phyloP scores from a whole-genome alignment of 1,140 invertebrate genomes.

The Lepidurus apus region DNA sequence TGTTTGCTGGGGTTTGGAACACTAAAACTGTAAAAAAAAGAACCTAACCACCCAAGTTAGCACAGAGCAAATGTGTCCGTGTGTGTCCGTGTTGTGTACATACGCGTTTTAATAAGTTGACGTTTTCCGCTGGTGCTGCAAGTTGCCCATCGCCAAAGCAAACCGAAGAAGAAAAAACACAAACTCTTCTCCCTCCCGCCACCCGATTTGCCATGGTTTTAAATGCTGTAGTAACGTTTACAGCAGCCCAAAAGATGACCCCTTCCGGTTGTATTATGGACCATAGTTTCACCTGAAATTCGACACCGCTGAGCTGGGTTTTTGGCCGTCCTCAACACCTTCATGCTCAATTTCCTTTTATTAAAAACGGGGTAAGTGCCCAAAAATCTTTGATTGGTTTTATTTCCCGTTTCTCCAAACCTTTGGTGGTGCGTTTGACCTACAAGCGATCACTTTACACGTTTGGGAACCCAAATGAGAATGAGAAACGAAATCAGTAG shows the following conservation, averaged over 20 bases:
- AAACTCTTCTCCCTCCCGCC: background rate
- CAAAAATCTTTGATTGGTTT: background rate
- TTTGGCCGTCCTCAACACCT: background rate
- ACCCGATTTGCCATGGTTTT: too few relatives aligned
- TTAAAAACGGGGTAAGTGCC: background rate
- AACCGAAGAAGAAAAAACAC: background rate
- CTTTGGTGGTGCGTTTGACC: too few relatives aligned
- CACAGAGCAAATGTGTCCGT: background rate
- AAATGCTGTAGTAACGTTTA: too few relatives aligned
- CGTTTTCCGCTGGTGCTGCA: background rate
- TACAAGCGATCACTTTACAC: too few relatives aligned
- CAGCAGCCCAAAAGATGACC: too few relatives aligned
- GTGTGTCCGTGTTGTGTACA: constrained; percentile 9
- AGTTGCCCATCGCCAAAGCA: background rate
- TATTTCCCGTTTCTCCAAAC: too few relatives aligned
- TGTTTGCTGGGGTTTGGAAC: background rate
- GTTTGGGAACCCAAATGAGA: too few relatives aligned
- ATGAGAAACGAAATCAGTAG: too few relatives aligned
- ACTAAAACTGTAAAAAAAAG: background rate
- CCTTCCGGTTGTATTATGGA: too few relatives aligned
- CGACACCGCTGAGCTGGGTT: too few relatives aligned
- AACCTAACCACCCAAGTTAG: background rate
- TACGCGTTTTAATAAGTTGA: background rate
- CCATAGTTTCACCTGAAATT: too few relatives aligned
- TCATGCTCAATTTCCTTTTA: constrained; percentile 5